These are phyloP conservation scores for Callospermophilus lateralis DNA, from an alignment of 2,113 vertebrate species.

Conservation along the genomic window DNA sequence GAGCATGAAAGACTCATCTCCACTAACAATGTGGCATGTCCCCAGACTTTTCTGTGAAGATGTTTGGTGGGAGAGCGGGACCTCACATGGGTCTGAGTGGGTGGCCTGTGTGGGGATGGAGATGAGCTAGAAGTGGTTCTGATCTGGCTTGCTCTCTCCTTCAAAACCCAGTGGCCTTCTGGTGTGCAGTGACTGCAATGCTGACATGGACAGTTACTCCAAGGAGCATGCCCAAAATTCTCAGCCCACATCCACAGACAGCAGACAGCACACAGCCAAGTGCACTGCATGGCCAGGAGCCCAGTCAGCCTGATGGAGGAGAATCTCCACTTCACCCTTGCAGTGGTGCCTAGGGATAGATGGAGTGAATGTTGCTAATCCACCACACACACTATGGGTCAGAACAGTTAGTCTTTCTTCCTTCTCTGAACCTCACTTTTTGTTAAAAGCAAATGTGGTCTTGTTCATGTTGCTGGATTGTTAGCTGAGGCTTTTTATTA, in stretches of 20 bases:
- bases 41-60: neutral
- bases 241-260: conserved; percentile 70
- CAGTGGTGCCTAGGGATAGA: conserved; percentile 84
- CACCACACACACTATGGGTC: neutral
- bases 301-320: conserved; percentile 49
- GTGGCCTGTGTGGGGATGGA: neutral
- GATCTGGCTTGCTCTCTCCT: accelerated
- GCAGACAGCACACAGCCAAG: conserved; percentile 83
- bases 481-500: conserved; percentile 57
- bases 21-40: neutral
- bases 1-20: neutral
- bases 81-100: neutral
- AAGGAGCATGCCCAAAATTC: conserved; percentile 85
- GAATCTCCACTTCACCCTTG: conserved; percentile 74
- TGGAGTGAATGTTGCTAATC: neutral
- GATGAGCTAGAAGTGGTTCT: neutral
- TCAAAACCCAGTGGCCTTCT: conserved; percentile 86
- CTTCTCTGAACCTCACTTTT: conserved; percentile 35
- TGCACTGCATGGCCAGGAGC: conserved; percentile 81
- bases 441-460: conserved; percentile 43
- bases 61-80: too few relatives aligned
- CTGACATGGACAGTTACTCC: conserved; percentile 85
- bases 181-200: conserved; percentile 88
- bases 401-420: neutral
- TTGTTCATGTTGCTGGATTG: conserved; percentile 44